Conservation (phyloP, 2,888 invertebrate species). For the Eupithecia vulgata region DNA sequence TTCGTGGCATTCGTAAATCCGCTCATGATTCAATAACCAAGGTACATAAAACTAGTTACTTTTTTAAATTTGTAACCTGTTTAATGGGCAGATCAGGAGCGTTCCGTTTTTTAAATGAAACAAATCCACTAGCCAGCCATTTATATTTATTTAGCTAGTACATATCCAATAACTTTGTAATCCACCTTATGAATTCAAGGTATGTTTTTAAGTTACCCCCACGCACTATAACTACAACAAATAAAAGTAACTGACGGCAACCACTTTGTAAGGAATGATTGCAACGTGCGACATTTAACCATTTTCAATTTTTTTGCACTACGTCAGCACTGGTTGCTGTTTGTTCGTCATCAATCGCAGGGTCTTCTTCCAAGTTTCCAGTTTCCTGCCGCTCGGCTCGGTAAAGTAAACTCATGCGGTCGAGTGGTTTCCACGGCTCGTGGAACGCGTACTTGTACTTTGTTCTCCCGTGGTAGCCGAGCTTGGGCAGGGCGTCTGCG, state of each 20-base stretch:
- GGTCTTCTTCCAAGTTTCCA: slow-evolving; percentile 39
- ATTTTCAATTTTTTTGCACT: slow-evolving; percentile 34
- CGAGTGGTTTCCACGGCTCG: slow-evolving; percentile 76
- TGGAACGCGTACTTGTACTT: slow-evolving; percentile 78
- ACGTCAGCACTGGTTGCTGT: slow-evolving; percentile 59
- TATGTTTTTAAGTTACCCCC: background rate
- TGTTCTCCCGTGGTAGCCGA: slow-evolving; percentile 72
- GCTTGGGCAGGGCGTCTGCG: slow-evolving; percentile 56
- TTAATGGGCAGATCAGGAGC: background rate
- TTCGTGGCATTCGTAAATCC: no score
- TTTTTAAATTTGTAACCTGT: no score
- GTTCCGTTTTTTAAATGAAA: background rate
- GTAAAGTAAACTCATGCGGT: slow-evolving; percentile 65
- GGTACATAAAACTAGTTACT: no score
- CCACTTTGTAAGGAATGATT: slow-evolving; percentile 28
- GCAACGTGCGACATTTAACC: slow-evolving; percentile 52
- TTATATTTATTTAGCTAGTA: background rate
- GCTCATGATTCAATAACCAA: no score
- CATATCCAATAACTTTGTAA: background rate
- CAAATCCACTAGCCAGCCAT: background rate
- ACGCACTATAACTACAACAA: background rate
- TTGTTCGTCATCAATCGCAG: slow-evolving; percentile 39
- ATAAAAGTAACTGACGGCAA: background rate
- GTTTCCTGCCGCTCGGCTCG: slow-evolving; percentile 67
- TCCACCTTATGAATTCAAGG: background rate